Base-by-base conservation (phyloP, 2,888 invertebrate genomes). In the Parochlus steinenii region DNA sequence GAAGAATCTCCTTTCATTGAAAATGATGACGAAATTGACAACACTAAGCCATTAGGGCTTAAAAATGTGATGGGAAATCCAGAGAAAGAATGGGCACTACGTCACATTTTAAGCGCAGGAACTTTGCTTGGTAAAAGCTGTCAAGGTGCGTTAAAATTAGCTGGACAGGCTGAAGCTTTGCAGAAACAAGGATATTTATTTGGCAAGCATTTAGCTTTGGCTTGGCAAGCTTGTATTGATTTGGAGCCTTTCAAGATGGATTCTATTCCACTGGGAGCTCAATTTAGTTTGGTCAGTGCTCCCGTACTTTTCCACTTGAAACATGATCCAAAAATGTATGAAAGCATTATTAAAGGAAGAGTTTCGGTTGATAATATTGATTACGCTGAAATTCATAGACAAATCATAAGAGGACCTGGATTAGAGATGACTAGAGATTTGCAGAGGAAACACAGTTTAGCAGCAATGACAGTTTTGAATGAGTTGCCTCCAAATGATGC, bases 171-270 rank as follows among this genome's bases (percentile, higher is more conserved):
- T 8, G 63, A 71, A n/a, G 67, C 71, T 15, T 56, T 82, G 42
- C 87, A 90, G 54, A 69, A 74, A 26, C 66, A 78, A 54, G 92
- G 85, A 0, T 86, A 81, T 54, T 67, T 79, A 14, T 90, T 92
- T 64, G 92, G 90, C 7, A 81, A 85, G 51, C 85, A 90, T 61
- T 63, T 90, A 35, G 87, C 87, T 0, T 62, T 87, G 17, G 87
- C 89, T 1, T 87, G 87, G 80, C 90, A 92, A 60, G 83, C 83
- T 2, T 68, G 67, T 48, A 50, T 71, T 2, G 85, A 85, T 52
- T 62, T 81, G 12, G 79, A 81, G 48, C 74, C 79, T 3, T 85
- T 83, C 42, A 55, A 58, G 42, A 44, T 46, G 7, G 45, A 46
- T 24, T 49, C 47, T 4, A 39, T 57, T 12, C 37, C 41, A 19